Evolutionary conservation across 2,797 vertebrate species (phyloP).

Genomic region (Martes flavigula): DNA sequence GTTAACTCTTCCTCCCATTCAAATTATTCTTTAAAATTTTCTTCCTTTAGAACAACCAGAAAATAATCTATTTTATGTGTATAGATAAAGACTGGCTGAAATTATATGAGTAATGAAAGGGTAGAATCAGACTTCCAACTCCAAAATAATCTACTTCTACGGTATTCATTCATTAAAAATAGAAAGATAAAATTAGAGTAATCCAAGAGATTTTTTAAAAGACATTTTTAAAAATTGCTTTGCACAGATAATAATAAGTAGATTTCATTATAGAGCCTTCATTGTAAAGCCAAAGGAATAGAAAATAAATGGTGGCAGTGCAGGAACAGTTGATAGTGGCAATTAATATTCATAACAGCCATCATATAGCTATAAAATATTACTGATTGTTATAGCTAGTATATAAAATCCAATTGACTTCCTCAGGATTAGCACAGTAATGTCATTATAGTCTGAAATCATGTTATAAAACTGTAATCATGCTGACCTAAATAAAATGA

Average conservation of each 20-base stretch:
- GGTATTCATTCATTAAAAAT: slow-evolving; percentile 63
- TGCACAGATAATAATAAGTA: slow-evolving; percentile 27
- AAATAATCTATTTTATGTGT: not conserved
- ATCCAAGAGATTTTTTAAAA: not conserved
- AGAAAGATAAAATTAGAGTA: slow-evolving; percentile 39
- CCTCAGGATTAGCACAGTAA: slow-evolving; percentile 31
- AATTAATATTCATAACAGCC: slow-evolving; percentile 68
- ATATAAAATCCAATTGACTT: slow-evolving; percentile 69
- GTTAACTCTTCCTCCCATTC: not conserved
- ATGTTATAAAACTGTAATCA: slow-evolving; percentile 64
- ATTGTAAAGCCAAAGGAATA: slow-evolving; percentile 38
- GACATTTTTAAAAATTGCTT: slow-evolving; percentile 23
- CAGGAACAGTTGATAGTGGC: slow-evolving; percentile 35
- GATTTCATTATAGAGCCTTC: slow-evolving; percentile 25
- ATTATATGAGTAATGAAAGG: not conserved
- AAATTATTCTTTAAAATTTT: not conserved
- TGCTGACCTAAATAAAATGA: slow-evolving; percentile 64
- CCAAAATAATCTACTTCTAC: slow-evolving; percentile 33
- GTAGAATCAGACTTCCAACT: slow-evolving; percentile 16
- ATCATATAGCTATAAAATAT: slow-evolving; percentile 61
- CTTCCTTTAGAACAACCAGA: not conserved
- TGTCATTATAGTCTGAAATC: slow-evolving; percentile 58
- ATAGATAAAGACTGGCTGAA: not conserved
- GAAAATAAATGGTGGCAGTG: slow-evolving; percentile 32
- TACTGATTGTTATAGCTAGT: slow-evolving; percentile 67